Conservation (phyloP, 2,113 vertebrate species). For the Gracilinanus agilis region DNA sequence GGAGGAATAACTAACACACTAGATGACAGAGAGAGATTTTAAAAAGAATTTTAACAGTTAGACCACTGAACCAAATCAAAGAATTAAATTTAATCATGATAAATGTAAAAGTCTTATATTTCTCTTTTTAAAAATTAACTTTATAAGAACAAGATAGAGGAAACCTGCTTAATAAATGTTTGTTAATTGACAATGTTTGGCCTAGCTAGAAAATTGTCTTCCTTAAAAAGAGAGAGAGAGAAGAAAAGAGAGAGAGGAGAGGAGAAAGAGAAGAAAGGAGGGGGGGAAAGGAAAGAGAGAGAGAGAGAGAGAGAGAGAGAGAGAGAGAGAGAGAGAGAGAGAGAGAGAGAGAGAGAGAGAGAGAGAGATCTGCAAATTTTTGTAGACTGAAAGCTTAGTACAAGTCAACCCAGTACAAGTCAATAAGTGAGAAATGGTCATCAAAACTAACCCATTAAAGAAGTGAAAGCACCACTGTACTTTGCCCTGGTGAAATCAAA, state of each 20-base stretch:
- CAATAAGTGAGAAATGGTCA: not conserved
- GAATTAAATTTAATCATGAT: not conserved
- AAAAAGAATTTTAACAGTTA: not conserved
- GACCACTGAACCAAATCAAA: not conserved
- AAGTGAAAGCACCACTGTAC: not conserved
- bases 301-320: too few species aligned
- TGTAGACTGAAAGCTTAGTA: not conserved
- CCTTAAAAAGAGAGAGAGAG: not conserved
- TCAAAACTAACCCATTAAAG: not conserved
- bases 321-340: too few species aligned
- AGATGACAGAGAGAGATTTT: not conserved
- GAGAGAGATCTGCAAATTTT: not conserved
- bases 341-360: not conserved
- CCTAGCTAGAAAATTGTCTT: not conserved
- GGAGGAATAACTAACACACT: not conserved
- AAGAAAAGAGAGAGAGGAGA: too few species aligned
- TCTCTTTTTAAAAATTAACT: not conserved
- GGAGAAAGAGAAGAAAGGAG: too few species aligned
- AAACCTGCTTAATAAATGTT: not conserved
- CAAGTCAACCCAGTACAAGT: not conserved
- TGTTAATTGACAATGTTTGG: not conserved
- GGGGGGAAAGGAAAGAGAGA: too few species aligned
- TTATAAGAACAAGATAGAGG: not conserved
- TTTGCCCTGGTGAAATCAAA: not conserved
- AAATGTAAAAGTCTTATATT: not conserved